These are phyloP conservation scores for Zoanthus sociatus DNA, from an alignment of 92 coral and sea anemone genomes.

Conservation along the genomic window DNA sequence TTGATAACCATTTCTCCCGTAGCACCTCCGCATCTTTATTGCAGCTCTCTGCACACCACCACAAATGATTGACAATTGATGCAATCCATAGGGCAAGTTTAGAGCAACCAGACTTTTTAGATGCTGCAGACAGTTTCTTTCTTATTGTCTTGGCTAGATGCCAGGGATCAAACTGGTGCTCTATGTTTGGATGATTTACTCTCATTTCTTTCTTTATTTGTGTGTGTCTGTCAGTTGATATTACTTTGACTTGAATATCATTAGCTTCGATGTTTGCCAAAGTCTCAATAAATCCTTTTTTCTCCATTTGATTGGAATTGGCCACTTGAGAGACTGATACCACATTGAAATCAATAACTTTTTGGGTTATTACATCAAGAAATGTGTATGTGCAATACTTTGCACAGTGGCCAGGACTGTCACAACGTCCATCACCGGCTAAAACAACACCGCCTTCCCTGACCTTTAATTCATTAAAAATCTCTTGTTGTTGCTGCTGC, in stretches of 20 bases:
- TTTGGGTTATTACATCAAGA: conserved; percentile 18
- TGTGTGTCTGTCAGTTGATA: not conserved
- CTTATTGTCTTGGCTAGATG: conserved; percentile 28
- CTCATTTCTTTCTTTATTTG: conserved; percentile 29
- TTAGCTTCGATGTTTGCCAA: not conserved
- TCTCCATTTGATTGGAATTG: conserved; percentile 32
- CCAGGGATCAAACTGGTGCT: conserved; percentile 39
- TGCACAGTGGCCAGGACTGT: conserved; percentile 33
- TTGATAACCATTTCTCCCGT: conserved; percentile 14
- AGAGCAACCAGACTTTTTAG: conserved; percentile 18
- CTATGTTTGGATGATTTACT: not conserved
- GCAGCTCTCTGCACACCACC: conserved; percentile 34
- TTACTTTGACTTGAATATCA: not conserved
- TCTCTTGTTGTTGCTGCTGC: conserved; percentile 5
- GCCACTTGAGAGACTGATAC: conserved; percentile 28
- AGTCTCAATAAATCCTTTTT: conserved; percentile 3
- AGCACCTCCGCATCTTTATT: conserved; percentile 15
- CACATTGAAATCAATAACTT: conserved; percentile 32
- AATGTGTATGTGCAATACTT: conserved; percentile 49
- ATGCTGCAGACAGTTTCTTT: conserved; percentile 17
- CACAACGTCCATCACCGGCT: conserved; percentile 42
- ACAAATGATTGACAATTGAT: conserved; percentile 32
- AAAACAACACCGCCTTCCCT: conserved; percentile 1
- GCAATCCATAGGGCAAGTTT: conserved; percentile 12
- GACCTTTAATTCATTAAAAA: not conserved